Evolutionary conservation across 2,113 vertebrate genomes (phyloP).

Genomic region (Polypterus bichir): DNA sequence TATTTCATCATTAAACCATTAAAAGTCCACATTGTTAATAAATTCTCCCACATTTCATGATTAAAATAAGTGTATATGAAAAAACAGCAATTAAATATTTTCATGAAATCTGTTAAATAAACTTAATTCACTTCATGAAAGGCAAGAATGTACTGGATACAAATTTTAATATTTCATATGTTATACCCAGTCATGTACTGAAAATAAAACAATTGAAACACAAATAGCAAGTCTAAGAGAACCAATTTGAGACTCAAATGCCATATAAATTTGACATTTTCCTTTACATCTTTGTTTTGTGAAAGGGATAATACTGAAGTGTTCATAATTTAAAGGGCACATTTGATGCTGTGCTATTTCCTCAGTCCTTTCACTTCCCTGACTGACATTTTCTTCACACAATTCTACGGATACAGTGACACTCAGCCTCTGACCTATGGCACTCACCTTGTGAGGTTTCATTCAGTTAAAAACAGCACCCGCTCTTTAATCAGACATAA

Average conservation of each 20-base stretch:
- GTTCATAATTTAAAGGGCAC: slow-evolving; percentile 8
- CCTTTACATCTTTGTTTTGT: slow-evolving; percentile 6
- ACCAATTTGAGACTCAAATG: slow-evolving; percentile 3
- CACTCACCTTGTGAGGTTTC: slow-evolving; percentile 4
- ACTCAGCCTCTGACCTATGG: slow-evolving; percentile 12
- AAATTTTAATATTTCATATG: too few species aligned
- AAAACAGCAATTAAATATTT: too few species aligned
- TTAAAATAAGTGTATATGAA: too few species aligned
- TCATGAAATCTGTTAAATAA: too few species aligned
- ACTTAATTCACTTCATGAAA: too few species aligned
- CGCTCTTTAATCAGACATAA: neutral
- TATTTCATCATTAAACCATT: too few species aligned
- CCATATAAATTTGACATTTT: slow-evolving; percentile 5
- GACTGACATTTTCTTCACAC: slow-evolving; percentile 20
- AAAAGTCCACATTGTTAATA: too few species aligned
- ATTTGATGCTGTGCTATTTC: slow-evolving; percentile 7
- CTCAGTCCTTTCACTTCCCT: slow-evolving; percentile 11
- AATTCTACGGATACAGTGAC: slow-evolving; percentile 4
- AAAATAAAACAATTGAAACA: too few species aligned
- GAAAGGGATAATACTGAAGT: slow-evolving; percentile 11
- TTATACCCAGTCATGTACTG: too few species aligned
- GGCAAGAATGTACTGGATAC: too few species aligned
- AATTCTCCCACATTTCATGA: too few species aligned
- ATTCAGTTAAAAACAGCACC: slow-evolving; percentile 10
- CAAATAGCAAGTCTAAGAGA: neutral